Percentiles rank a stretch among this genome's conserved stretches.
Evolutionary conservation across 2,797 vertebrate genomes (phyloP).

Genomic region (Hapalemur alaotrensis): DNA sequence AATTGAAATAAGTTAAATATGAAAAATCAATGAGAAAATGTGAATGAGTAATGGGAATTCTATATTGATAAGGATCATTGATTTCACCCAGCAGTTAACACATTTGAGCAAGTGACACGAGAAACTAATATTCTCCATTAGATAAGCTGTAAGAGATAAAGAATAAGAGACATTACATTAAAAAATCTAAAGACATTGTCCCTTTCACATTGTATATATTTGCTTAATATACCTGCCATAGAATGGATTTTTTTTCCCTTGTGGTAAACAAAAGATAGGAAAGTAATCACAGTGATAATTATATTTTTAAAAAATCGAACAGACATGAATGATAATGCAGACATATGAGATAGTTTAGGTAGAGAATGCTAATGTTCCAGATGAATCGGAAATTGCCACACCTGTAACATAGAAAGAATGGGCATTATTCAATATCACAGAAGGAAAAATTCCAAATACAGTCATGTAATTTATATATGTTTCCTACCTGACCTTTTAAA

Average conservation of each 20-base stretch:
- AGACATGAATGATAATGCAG: neutral
- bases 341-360: neutral
- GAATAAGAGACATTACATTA: neutral
- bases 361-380: neutral
- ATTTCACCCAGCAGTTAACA: neutral
- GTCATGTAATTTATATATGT: neutral
- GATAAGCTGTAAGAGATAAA: neutral
- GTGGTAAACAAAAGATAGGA: neutral
- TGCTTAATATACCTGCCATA: neutral
- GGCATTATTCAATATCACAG: neutral
- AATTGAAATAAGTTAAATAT: neutral
- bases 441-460: neutral
- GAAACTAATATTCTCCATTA: neutral
- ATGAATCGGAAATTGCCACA: neutral
- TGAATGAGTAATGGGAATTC: neutral
- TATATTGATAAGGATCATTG: neutral
- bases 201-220: neutral
- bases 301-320: neutral
- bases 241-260: neutral
- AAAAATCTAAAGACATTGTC: neutral
- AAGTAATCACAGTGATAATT: neutral
- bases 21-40: neutral
- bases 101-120: neutral
- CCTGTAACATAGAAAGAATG: neutral
- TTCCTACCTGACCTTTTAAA: constrained; percentile 53